Conservation (phyloP, 2,888 invertebrate species). For the Sthenelais limicola region DNA sequence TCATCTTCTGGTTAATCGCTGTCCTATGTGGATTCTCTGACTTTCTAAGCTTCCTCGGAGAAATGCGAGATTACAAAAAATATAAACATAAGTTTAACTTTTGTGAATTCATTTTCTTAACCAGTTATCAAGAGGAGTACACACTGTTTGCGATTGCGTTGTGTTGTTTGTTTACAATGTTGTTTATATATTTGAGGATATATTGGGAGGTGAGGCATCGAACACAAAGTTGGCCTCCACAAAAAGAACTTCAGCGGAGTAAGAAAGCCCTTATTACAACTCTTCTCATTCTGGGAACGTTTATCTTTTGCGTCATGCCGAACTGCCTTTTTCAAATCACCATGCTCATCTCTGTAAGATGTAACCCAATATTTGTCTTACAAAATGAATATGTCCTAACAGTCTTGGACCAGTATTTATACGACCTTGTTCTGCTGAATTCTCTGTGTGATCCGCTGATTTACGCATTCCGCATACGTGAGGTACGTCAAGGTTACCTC, state of each 20-base stretch:
- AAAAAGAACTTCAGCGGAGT: conserved; percentile 37
- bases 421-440: conserved; percentile 48
- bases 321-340: conserved; percentile 46
- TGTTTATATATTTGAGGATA: conserved; percentile 59
- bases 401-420: conserved; percentile 43
- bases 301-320: conserved; percentile 51
- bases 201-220: conserved; percentile 55
- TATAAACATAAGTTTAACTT: conserved; percentile 51
- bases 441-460: conserved; percentile 50
- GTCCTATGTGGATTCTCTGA: conserved; percentile 51
- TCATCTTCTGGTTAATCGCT: conserved; percentile 47
- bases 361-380: background rate
- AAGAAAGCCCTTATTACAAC: conserved; percentile 50
- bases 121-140: conserved; percentile 60
- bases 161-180: conserved; percentile 57
- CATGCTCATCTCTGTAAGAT: conserved; percentile 44
- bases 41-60: conserved; percentile 42
- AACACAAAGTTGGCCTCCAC: background rate
- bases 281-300: conserved; percentile 51
- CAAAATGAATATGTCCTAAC: background rate
- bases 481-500: conserved; percentile 48
- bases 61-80: conserved; percentile 37
- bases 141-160: conserved; percentile 57
- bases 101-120: conserved; percentile 59
- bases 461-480: conserved; percentile 48